A percentile compares a stretch with the other conserved stretches of the same genome.
Evolutionary conservation across 2,113 vertebrate genomes (phyloP).

Genomic region (Myiozetetes cayanensis): DNA sequence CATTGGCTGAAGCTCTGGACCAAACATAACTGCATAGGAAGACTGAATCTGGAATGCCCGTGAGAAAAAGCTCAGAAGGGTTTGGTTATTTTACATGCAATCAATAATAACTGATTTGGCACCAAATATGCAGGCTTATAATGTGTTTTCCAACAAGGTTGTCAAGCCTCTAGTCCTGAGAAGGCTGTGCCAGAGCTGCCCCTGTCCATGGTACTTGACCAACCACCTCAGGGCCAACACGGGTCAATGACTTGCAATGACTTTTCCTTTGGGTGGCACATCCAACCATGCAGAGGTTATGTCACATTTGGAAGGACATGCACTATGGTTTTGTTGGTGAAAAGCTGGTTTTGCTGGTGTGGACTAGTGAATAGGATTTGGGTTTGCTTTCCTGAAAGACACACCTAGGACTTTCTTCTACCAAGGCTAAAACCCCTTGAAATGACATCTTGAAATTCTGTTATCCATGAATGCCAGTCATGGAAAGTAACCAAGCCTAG

Average conservation of each 20-base stretch:
- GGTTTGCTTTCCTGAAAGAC: not conserved
- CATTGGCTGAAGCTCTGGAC: not conserved
- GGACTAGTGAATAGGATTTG: not conserved
- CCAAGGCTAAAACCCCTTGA: not conserved
- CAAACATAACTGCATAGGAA: not conserved
- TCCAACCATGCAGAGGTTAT: not conserved
- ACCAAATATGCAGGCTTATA: not conserved
- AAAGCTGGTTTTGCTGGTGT: not conserved
- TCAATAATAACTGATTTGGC: not conserved
- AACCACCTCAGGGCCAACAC: rapidly evolving
- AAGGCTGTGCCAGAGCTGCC: not conserved
- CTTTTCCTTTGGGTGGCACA: not conserved
- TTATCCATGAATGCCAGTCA: not conserved
- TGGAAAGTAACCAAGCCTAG: not conserved
- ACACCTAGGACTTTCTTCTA: not conserved
- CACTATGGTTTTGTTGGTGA: not conserved
- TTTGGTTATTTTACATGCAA: not conserved
- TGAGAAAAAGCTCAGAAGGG: not conserved
- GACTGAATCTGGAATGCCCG: not conserved
- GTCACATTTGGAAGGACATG: rapidly evolving
- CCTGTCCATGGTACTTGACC: not conserved
- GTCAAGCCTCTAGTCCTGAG: not conserved
- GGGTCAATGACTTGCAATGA: rapidly evolving
- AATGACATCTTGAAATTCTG: not conserved
- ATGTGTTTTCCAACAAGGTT: not conserved